Conservation (phyloP, 2,888 invertebrate genomes). For the Diaphora mendica region DNA sequence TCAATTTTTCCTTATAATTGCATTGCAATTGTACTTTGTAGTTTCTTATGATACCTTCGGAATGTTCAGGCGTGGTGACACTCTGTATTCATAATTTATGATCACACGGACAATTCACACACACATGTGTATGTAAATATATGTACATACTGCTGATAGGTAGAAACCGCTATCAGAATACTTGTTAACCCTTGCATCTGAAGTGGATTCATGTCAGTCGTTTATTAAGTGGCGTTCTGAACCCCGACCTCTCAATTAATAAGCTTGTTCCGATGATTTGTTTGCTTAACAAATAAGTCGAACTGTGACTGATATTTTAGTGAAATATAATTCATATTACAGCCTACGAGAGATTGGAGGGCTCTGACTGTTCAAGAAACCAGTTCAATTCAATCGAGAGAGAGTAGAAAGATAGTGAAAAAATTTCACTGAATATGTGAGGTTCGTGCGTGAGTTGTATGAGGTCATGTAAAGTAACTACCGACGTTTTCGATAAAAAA, state of each 20-base stretch:
- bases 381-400: too few relatives aligned
- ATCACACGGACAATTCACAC: too few relatives aligned
- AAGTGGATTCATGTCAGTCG: neutral
- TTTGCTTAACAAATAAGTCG: neutral
- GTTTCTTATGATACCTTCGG: too few relatives aligned
- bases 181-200: neutral
- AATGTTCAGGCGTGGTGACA: too few relatives aligned
- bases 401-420: neutral
- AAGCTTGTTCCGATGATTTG: neutral
- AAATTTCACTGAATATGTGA: neutral
- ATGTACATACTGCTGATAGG: neutral
- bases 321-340: neutral
- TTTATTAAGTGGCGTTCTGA: neutral
- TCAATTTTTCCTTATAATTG: too few relatives aligned
- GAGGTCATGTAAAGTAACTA: too few relatives aligned
- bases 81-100: too few relatives aligned
- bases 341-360: neutral
- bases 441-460: neutral
- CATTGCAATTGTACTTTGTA: too few relatives aligned
- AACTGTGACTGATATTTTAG: neutral
- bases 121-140: too few relatives aligned
- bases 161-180: neutral
- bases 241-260: neutral
- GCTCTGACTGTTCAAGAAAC: neutral
- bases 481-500: too few relatives aligned